These are phyloP conservation scores for Sweltsa coloradensis DNA, from an alignment of 1,140 invertebrate species.

Conservation along the genomic window DNA sequence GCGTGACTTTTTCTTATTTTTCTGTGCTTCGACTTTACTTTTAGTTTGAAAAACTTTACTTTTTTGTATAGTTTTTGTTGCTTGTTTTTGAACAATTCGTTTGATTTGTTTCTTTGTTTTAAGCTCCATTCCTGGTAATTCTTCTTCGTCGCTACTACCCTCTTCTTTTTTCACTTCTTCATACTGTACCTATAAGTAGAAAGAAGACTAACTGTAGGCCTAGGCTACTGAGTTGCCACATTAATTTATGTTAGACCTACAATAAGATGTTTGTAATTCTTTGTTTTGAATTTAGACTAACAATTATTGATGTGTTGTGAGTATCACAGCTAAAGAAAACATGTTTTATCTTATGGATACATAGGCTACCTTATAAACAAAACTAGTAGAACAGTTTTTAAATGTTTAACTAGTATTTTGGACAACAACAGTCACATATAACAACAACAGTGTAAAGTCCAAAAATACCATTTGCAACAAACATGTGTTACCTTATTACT, in stretches of 20 bases:
- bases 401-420: neutral
- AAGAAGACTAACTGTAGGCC: neutral
- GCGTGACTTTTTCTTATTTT: conserved; percentile 17
- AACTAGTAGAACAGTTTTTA: neutral
- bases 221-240: neutral
- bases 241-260: neutral
- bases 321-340: conserved; percentile 4
- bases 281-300: neutral
- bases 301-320: neutral
- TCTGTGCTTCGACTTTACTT: conserved; percentile 41
- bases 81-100: conserved; percentile 16
- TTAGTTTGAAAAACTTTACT: conserved; percentile 62
- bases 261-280: neutral
- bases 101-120: conserved; percentile 16
- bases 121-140: conserved; percentile 44
- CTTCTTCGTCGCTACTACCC: conserved; percentile 27
- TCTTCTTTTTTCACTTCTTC: conserved; percentile 26
- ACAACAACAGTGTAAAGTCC: neutral
- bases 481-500: conserved; percentile 39
- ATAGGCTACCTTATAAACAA: conserved; percentile 13
- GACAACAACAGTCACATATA: neutral
- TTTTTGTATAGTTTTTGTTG: conserved; percentile 37
- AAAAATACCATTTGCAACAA: neutral
- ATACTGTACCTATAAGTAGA: conserved; percentile 25
- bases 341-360: conserved; percentile 22